Evolutionary conservation across 2,888 invertebrate genomes (phyloP).

Genomic region (Temnothorax rugatulus): DNA sequence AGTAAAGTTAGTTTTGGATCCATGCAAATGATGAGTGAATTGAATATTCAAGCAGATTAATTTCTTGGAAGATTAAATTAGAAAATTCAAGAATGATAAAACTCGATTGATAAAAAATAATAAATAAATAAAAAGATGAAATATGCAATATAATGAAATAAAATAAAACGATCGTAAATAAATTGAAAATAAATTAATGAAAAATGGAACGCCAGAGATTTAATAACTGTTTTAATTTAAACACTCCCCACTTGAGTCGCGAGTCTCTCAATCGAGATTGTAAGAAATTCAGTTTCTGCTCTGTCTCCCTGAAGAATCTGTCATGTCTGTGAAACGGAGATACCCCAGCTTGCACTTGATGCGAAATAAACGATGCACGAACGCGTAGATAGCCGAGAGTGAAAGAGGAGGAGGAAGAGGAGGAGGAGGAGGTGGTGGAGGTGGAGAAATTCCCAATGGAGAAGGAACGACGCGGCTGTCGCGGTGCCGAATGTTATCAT

Average conservation of each 20-base stretch:
- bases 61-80: neutral
- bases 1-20: neutral
- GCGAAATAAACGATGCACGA: slow-evolving; percentile 52
- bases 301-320: slow-evolving; percentile 41
- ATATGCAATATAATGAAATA: neutral
- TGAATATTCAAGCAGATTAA: neutral
- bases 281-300: slow-evolving; percentile 44
- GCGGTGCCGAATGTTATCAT: slow-evolving; percentile 39
- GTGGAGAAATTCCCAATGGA: slow-evolving; percentile 17
- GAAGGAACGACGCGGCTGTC: slow-evolving; percentile 24
- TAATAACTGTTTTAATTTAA: slow-evolving; percentile 26
- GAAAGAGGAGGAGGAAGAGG: neutral
- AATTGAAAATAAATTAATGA: neutral
- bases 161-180: neutral
- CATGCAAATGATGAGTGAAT: neutral
- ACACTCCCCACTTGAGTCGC: neutral
- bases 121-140: neutral
- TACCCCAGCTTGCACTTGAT: slow-evolving; percentile 49
- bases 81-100: neutral
- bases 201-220: neutral
- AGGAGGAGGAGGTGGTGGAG: neutral
- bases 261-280: neutral
- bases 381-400: slow-evolving; percentile 37
- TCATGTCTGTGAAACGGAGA: slow-evolving; percentile 38
- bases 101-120: neutral